A percentile compares a stretch with the other conserved stretches of the same genome.
These are phyloP conservation scores for Murina feae DNA, from an alignment of 2,113 vertebrate genomes.

Conservation along the genomic window DNA sequence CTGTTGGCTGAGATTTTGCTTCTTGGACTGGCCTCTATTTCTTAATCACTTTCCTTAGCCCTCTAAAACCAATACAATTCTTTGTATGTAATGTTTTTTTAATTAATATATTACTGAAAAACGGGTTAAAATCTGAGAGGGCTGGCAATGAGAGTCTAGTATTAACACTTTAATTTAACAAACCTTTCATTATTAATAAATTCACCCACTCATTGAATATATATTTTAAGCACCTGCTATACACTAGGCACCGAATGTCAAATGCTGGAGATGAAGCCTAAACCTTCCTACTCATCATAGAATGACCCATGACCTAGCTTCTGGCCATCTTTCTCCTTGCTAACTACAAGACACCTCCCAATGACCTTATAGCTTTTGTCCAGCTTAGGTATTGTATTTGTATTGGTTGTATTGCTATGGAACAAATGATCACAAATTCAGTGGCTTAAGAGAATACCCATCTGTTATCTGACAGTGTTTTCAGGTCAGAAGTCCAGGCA, in stretches of 20 bases:
- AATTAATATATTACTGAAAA: slow-evolving; percentile 5
- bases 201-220: not conserved
- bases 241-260: rapidly evolving
- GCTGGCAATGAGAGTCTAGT: not conserved
- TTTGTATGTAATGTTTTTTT: slow-evolving; percentile 5
- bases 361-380: not conserved
- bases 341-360: not conserved
- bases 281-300: not conserved
- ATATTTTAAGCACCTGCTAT: not conserved
- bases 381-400: not conserved
- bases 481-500: not conserved
- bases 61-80: not conserved
- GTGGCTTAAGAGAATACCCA: not conserved
- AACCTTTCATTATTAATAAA: not conserved
- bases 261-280: not conserved
- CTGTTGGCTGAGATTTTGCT: slow-evolving; percentile 10
- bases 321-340: not conserved
- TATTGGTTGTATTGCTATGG: not conserved
- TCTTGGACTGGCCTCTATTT: not conserved
- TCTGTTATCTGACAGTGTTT: not conserved
- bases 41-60: not conserved
- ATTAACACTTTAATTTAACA: not conserved
- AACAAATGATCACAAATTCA: not conserved
- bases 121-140: not conserved
- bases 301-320: not conserved